Evolutionary conservation across 2,113 vertebrate species (phyloP).

Genomic region (Ellobius talpinus): DNA sequence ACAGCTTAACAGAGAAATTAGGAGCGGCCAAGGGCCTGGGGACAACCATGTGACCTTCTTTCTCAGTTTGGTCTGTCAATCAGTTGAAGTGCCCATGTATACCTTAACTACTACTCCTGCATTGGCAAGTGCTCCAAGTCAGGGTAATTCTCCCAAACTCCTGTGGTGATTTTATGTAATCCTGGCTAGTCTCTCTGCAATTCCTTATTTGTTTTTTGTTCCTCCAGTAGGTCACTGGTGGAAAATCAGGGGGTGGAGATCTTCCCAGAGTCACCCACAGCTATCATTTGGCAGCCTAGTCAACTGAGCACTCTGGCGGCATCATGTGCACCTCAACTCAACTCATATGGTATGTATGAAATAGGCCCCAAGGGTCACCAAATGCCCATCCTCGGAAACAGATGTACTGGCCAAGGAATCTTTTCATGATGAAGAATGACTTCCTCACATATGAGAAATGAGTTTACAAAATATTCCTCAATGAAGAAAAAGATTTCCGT

Average conservation of each 20-base stretch:
- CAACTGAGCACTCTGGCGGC: not conserved
- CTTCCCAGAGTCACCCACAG: not conserved
- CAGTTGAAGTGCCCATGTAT: not conserved
- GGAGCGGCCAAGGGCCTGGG: not conserved
- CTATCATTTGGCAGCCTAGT: not conserved
- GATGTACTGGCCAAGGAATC: not conserved
- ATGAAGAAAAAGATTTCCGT: constrained; percentile 18
- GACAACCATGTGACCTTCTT: not conserved
- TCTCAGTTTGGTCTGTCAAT: not conserved
- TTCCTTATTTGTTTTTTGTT: not conserved
- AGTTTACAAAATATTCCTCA: constrained; percentile 37
- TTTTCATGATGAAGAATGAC: constrained; percentile 10
- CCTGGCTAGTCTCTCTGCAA: constrained; percentile 14
- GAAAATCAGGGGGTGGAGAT: constrained; percentile 18
- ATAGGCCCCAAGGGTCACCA: not conserved
- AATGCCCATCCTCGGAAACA: not conserved
- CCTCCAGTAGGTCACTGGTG: not conserved
- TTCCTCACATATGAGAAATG: not conserved
- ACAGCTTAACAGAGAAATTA: not conserved
- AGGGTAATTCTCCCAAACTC: constrained; percentile 7
- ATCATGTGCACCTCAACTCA: constrained; percentile 9
- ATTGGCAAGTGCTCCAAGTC: not conserved
- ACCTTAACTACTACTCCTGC: not conserved
- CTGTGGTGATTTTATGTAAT: not conserved
- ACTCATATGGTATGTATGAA: not conserved